These are phyloP conservation scores for Canis aureus DNA, from an alignment of 2,113 vertebrate genomes.

Conservation along the genomic window DNA sequence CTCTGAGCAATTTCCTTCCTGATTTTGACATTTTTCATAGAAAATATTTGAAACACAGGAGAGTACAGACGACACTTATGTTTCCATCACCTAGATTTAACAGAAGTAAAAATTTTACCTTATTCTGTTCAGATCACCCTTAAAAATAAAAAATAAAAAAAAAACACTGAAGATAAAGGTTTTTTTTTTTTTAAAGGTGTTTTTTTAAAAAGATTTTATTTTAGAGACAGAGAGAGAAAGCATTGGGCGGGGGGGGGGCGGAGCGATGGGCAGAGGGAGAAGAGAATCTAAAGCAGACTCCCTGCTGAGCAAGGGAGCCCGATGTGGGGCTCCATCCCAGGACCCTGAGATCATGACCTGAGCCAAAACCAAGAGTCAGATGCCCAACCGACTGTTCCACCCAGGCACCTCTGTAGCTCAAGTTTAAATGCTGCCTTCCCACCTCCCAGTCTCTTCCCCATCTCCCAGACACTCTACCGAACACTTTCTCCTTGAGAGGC, in stretches of 20 bases:
- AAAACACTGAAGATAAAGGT: not conserved
- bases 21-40: not conserved
- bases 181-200: not conserved
- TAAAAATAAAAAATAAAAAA: constrained; percentile 43
- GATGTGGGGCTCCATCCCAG: not conserved
- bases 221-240: not conserved
- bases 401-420: not conserved
- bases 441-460: not conserved
- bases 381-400: not conserved
- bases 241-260: too few species aligned
- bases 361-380: not conserved
- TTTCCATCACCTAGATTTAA: not conserved
- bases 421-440: not conserved
- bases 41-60: not conserved
- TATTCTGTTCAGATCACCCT: not conserved
- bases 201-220: not conserved
- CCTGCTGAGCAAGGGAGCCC: not conserved
- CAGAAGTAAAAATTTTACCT: not conserved
- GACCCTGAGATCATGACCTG: not conserved
- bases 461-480: not conserved
- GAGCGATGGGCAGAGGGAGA: not conserved
- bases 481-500: not conserved
- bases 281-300: not conserved
- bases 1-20: not conserved
- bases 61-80: not conserved